Evolutionary conservation across 2,888 invertebrate genomes (phyloP).

Genomic region (Luffia ferchaultella): DNA sequence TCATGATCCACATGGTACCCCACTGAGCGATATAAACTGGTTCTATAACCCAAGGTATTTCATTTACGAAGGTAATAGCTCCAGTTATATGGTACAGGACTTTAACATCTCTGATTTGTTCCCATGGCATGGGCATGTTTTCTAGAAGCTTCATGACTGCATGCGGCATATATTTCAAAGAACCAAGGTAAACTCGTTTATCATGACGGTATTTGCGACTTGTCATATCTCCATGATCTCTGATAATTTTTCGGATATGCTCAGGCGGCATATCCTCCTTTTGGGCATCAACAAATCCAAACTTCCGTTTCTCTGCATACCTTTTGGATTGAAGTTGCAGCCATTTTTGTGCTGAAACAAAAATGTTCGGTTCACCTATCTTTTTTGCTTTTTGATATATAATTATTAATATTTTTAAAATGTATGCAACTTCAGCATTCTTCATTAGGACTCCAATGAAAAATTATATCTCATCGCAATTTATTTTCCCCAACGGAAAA

Average conservation of each 20-base stretch:
- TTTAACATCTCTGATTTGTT: conserved; percentile 98
- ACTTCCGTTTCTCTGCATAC: conserved; percentile 97
- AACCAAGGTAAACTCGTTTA: conserved; percentile 97
- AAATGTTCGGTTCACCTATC: neutral
- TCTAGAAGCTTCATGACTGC: conserved; percentile 98
- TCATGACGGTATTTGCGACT: conserved; percentile 98
- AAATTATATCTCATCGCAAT: conserved; percentile 31
- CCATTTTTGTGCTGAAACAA: conserved; percentile 88
- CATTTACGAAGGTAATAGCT: conserved; percentile 99
- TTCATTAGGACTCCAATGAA: conserved; percentile 30
- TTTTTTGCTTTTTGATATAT: neutral
- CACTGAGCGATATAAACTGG: conserved; percentile 99
- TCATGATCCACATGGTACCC: conserved; percentile 99
- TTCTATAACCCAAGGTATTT: conserved; percentile 99
- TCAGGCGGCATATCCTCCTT: conserved; percentile 99
- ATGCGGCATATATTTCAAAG: conserved; percentile 99
- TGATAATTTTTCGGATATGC: conserved; percentile 97
- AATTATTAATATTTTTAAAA: conserved; percentile 11
- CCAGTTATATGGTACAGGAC: conserved; percentile 99
- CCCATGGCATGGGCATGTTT: conserved; percentile 99
- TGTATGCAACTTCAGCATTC: conserved; percentile 47
- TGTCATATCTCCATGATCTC: conserved; percentile 99
- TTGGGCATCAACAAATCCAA: conserved; percentile 98
- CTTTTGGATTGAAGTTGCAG: conserved; percentile 98
- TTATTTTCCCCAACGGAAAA: conserved; percentile 7